Evolutionary conservation across 2,888 invertebrate species (phyloP).

Genomic region (Ditylenchus weischeri): DNA sequence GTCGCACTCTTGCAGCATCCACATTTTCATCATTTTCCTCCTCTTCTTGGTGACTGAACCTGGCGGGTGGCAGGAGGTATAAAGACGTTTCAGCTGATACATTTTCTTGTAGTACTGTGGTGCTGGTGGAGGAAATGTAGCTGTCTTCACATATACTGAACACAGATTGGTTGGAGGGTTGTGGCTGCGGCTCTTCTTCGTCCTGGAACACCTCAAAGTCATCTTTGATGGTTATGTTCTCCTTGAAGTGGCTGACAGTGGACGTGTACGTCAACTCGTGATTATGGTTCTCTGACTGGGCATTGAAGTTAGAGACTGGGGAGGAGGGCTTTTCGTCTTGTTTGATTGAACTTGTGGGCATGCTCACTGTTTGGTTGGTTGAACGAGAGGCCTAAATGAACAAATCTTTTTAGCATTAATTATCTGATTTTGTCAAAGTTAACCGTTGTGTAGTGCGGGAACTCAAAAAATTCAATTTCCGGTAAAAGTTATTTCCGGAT

Average conservation of each 20-base stretch:
- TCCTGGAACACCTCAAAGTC: constrained; percentile 11
- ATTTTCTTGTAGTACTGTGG: background rate
- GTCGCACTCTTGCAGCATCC: too few species aligned
- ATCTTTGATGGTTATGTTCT: background rate
- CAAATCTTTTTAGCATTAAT: too few species aligned
- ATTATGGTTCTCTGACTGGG: background rate
- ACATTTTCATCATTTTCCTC: constrained; percentile 2
- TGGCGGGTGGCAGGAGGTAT: background rate
- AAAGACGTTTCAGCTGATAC: background rate
- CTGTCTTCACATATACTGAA: too few species aligned
- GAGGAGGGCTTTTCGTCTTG: background rate
- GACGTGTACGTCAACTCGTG: background rate
- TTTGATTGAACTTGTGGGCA: background rate
- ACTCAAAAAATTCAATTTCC: too few species aligned
- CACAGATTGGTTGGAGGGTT: too few species aligned
- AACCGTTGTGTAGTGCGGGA: too few species aligned
- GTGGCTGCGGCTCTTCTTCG: background rate
- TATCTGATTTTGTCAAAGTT: too few species aligned
- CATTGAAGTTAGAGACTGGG: background rate
- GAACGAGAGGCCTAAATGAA: too few species aligned
- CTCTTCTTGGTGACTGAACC: background rate
- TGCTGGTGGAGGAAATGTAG: too few species aligned
- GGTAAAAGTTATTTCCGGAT: too few species aligned
- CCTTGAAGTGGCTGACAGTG: too few species aligned
- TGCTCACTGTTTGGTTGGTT: too few species aligned